phyloP scores from a whole-genome alignment of 2,888 invertebrate species.

The Alloplasta piceator region DNA sequence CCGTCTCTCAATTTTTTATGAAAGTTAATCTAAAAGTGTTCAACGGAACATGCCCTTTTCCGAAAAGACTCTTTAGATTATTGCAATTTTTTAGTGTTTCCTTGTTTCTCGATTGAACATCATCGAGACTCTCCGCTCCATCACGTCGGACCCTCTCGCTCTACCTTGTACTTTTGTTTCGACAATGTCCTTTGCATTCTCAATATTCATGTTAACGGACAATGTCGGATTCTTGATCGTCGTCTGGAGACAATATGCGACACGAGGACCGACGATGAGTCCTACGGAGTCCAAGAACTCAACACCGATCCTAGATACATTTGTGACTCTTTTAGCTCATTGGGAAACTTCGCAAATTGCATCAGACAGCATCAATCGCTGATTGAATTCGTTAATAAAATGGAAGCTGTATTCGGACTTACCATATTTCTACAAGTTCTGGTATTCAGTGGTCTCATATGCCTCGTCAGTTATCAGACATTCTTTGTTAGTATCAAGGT shows the following conservation, averaged over 20 bases:
- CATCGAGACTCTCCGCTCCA: too few species aligned
- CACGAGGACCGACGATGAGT: conserved; percentile 4
- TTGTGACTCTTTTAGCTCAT: background rate
- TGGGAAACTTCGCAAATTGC: conserved; percentile 48
- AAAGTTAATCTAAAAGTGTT: too few species aligned
- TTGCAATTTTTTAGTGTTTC: too few species aligned
- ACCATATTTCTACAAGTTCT: conserved; percentile 67
- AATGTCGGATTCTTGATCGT: conserved; percentile 71
- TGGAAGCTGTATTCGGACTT: conserved; percentile 64
- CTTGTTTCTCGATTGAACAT: too few species aligned
- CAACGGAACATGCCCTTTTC: too few species aligned
- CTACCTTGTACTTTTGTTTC: too few species aligned
- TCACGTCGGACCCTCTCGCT: too few species aligned
- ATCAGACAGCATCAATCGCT: conserved; percentile 66
- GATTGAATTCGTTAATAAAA: conserved; percentile 61
- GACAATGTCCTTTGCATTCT: conserved; percentile 31
- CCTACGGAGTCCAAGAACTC: background rate
- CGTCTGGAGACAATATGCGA: conserved; percentile 57
- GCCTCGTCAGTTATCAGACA: conserved; percentile 70
- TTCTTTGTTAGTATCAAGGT: conserved; percentile 64
- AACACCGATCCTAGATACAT: conserved; percentile 2
- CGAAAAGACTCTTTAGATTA: too few species aligned
- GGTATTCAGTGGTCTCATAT: conserved; percentile 66
- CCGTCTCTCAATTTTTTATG: too few species aligned
- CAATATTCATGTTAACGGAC: conserved; percentile 68